Conservation (phyloP, 2,888 invertebrate genomes). For the Lochmaea crataegi region DNA sequence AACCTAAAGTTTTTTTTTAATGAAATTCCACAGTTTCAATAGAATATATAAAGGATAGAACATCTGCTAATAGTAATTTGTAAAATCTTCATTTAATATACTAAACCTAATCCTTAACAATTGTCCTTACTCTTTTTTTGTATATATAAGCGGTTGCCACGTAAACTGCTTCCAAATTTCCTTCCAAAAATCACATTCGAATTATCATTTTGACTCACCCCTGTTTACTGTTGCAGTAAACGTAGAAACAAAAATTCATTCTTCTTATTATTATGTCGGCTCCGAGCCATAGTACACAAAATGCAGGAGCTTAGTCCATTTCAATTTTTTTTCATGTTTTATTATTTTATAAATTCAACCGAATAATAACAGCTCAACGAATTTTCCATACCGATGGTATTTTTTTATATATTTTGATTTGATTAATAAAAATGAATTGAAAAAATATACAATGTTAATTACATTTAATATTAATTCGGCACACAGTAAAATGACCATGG, state of each 20-base stretch:
- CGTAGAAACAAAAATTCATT: not conserved
- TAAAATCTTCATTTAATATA: too few relatives aligned
- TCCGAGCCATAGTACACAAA: constrained; percentile 30
- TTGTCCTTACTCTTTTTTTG: too few relatives aligned
- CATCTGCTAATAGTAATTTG: too few relatives aligned
- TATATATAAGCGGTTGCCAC: too few relatives aligned
- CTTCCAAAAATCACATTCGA: not conserved
- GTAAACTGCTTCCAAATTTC: too few relatives aligned
- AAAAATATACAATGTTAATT: not conserved
- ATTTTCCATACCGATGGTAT: not conserved
- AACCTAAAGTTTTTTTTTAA: too few relatives aligned
- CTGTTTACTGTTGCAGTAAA: constrained; percentile 1
- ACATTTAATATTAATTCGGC: not conserved
- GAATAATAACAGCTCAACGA: not conserved
- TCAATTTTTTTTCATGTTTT: not conserved
- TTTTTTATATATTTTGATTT: not conserved
- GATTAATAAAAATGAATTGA: not conserved
- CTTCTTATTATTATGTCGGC: constrained; percentile 26
- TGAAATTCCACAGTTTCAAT: too few relatives aligned
- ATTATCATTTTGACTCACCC: not conserved
- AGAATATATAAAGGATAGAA: too few relatives aligned
- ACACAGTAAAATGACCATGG: not conserved
- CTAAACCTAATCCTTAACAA: too few relatives aligned
- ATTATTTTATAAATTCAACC: not conserved
- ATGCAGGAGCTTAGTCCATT: constrained; percentile 8